A percentile compares a stretch with the other conserved stretches of the same genome.
phyloP scores from a whole-genome alignment of 2,113 vertebrate species.

The Helogale parvula region DNA sequence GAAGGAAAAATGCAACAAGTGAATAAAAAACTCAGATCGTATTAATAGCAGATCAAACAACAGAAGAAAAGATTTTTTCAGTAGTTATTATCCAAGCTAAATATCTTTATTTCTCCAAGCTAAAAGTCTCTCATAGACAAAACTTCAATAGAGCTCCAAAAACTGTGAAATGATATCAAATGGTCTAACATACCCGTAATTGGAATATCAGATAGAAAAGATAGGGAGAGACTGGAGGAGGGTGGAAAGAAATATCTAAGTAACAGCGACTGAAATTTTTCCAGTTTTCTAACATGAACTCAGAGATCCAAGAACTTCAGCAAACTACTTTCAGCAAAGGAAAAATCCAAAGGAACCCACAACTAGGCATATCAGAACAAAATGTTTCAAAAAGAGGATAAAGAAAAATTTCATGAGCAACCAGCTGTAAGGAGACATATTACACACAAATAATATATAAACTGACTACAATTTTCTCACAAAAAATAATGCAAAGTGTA shows the following conservation, averaged over 20 bases:
- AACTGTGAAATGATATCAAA: not conserved
- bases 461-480: not conserved
- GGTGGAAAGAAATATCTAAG: not conserved
- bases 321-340: not conserved
- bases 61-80: not conserved
- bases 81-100: not conserved
- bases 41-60: not conserved
- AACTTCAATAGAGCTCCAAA: not conserved
- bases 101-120: not conserved
- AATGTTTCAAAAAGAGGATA: not conserved
- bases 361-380: not conserved
- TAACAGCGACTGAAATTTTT: not conserved
- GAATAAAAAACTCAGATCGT: not conserved
- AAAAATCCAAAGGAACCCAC: slow-evolving; percentile 9
- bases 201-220: not conserved
- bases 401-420: not conserved
- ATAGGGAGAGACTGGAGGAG: not conserved
- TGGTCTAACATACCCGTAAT: not conserved
- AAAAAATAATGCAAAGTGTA: not conserved
- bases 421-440: not conserved
- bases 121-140: not conserved
- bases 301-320: slow-evolving; percentile 1
- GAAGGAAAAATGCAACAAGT: slow-evolving; percentile 19
- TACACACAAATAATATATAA: not conserved
- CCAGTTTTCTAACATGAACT: not conserved